Base-by-base conservation (phyloP, 2,113 vertebrate species). In the Dissostichus mawsoni region DNA sequence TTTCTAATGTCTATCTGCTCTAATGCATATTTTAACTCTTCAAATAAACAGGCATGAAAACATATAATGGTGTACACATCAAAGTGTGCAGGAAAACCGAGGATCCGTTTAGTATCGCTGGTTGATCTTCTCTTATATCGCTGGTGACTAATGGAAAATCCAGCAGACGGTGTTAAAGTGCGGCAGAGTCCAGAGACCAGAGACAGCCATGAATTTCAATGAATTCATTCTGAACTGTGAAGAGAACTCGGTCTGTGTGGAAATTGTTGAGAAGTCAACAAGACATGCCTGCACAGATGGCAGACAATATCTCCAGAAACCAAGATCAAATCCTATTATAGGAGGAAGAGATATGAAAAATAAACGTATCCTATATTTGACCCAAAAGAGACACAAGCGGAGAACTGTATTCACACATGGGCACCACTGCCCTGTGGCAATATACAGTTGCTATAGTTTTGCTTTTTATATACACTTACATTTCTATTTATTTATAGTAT, bases 151-250 rank as follows among this genome's bases (percentile, higher is more conserved):
- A 61, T 56, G 17, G 36, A 68, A 33, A 20, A 59, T 68, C 53
- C 8, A 50, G 29, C 53, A 76, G 52, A 66, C 44, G 17, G 20
- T 57, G 64, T 50, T 18, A 23, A 10, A 59, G 69, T 29, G 45
- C 55, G 18, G 62, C 23, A 14, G 18, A 63, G 67, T 80, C 55
- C 67, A 41, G 36, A 45, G 67, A 48, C 55, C 67, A 41, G 36
- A 45, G 67, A 48, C 69, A 16, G 68, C 33, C 10, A 10, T 76
- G 57, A 36, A 75, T 48, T 7, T 62, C 29, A 45, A 18, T 20
- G 47, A 4, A 11, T 68, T 44, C 33, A 53, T 29, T 44, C 51
- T 18, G 36, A 68, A 48, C 44, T 48, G n/a, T 53, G 23, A 57
- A 23, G 29, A 64, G 50, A 56, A 18, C 10, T 59, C 14, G 3